Percentiles rank a stretch among this genome's conserved stretches.
phyloP scores from a whole-genome alignment of 2,113 vertebrate species.

The Illadopsis cleaveri region DNA sequence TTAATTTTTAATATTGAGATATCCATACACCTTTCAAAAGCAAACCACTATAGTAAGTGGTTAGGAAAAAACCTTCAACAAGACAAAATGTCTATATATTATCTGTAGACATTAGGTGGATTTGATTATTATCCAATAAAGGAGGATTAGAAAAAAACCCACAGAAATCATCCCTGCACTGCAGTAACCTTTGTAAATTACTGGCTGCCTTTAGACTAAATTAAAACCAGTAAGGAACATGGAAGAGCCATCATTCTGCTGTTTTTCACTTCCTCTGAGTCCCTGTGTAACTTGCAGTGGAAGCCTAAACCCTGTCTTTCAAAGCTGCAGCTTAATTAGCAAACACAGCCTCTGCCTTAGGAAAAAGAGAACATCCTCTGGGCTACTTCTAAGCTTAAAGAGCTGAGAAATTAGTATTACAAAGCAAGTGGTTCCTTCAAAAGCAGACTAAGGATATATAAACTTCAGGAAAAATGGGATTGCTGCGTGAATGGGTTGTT shows the following conservation, averaged over 20 bases:
- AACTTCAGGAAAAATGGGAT: not conserved
- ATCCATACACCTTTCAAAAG: not conserved
- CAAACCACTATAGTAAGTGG: not conserved
- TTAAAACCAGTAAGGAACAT: not conserved
- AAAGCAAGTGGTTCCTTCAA: not conserved
- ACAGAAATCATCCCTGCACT: not conserved
- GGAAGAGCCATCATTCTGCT: not conserved
- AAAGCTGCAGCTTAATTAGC: not conserved
- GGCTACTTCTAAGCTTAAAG: not conserved
- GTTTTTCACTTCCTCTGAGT: not conserved
- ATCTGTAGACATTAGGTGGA: not conserved
- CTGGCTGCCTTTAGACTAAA: not conserved
- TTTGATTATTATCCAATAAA: not conserved
- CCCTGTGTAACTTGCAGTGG: not conserved
- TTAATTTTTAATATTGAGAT: not conserved
- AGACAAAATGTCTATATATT: not conserved
- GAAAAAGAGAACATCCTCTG: not conserved
- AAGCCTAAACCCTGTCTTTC: not conserved
- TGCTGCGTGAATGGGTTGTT: not conserved
- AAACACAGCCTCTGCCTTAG: not conserved
- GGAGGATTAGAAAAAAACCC: not conserved
- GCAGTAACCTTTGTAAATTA: not conserved
- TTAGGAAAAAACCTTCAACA: not conserved
- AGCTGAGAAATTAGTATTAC: not conserved
- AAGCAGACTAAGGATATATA: not conserved